Percentiles rank a stretch among this genome's conserved stretches.
Conservation (phyloP, 1,140 invertebrate species). For the Formica selysi region DNA sequence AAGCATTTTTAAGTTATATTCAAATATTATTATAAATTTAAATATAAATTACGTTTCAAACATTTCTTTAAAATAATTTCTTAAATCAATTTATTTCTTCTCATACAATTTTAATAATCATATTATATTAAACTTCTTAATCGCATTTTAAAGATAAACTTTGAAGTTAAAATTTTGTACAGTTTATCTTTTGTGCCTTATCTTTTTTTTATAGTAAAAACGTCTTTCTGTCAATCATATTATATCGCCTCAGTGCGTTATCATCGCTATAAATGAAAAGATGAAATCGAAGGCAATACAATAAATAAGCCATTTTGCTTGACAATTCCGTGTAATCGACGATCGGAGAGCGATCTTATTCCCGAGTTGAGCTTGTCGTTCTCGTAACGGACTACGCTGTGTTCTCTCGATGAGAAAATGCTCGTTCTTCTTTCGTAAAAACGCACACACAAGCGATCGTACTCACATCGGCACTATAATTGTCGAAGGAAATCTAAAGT, state of each 20-base stretch:
- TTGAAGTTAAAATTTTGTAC: constrained; percentile 10
- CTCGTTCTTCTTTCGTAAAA: constrained; percentile 34
- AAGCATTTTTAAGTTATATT: constrained; percentile 7
- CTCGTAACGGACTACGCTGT: constrained; percentile 27
- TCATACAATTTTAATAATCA: no score
- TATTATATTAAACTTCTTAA: background rate
- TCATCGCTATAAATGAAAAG: constrained; percentile 3
- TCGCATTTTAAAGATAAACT: background rate
- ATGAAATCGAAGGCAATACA: background rate
- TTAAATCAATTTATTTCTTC: background rate
- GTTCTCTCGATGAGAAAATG: background rate
- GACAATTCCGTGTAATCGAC: constrained; percentile 10
- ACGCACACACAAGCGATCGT: constrained; percentile 48
- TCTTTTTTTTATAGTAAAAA: background rate
- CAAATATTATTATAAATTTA: background rate
- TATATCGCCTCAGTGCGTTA: background rate
- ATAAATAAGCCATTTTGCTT: constrained; percentile 10
- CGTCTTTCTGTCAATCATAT: background rate
- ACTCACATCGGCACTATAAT: constrained; percentile 63
- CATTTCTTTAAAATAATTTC: background rate
- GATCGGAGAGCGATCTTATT: constrained; percentile 13
- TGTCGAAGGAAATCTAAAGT: constrained; percentile 59
- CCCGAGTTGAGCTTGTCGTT: constrained; percentile 17
- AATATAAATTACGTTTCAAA: background rate
- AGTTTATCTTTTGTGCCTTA: constrained; percentile 15